These are phyloP conservation scores for Cataglyphis hispanica DNA, from an alignment of 1,140 invertebrate genomes.

Conservation along the genomic window DNA sequence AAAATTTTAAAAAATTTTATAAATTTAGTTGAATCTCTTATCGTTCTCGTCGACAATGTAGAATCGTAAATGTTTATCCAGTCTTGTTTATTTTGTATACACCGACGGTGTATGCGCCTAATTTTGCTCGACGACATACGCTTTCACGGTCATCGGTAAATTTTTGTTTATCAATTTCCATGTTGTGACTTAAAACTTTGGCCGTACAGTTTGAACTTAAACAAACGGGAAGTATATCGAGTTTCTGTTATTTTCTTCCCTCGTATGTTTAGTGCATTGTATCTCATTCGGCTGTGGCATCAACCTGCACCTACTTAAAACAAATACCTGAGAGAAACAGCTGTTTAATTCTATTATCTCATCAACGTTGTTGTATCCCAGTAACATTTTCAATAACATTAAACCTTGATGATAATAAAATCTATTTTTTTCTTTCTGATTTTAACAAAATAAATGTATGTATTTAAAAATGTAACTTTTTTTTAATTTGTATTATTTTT, in stretches of 20 bases:
- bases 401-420: not conserved
- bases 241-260: not conserved
- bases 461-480: not conserved
- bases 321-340: not conserved
- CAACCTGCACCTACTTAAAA: slow-evolving; percentile 11
- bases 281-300: not conserved
- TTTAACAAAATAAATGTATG: not conserved
- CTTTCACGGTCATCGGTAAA: slow-evolving; percentile 5
- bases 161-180: not conserved
- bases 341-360: not conserved
- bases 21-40: not conserved
- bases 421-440: not conserved
- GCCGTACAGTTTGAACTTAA: not conserved
- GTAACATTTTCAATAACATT: not conserved
- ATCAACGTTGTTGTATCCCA: not conserved
- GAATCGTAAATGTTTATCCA: slow-evolving; percentile 18
- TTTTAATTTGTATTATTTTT: not conserved
- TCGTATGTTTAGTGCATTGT: not conserved
- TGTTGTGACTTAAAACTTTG: slow-evolving; percentile 22
- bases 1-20: not conserved
- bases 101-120: not conserved
- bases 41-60: not conserved
- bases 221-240: not conserved
- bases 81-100: slow-evolving; percentile 5
- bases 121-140: slow-evolving; percentile 3